phyloP scores from a whole-genome alignment of 1,140 invertebrate genomes.

The Druon quercuslanigerum region DNA sequence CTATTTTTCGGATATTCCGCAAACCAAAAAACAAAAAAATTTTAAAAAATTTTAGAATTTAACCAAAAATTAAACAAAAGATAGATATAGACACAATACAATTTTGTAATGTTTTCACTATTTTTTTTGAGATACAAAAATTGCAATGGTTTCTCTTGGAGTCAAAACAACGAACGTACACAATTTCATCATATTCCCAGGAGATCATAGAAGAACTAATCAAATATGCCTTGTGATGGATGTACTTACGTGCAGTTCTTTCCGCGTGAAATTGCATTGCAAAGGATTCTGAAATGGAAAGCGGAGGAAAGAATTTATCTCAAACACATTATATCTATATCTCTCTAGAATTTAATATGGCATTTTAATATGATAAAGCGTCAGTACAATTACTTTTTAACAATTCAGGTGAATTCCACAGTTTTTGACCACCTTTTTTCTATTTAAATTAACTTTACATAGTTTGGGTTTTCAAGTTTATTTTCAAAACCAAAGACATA shows the following conservation, averaged over 20 bases:
- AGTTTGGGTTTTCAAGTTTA: too few relatives aligned
- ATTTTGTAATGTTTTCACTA: too few relatives aligned
- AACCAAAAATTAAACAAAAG: too few relatives aligned
- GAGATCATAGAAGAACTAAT: background rate
- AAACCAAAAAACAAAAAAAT: too few relatives aligned
- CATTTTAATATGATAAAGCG: slow-evolving; percentile 3
- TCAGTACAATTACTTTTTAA: background rate
- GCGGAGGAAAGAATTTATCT: slow-evolving; percentile 6
- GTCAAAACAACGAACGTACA: background rate
- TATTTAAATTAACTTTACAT: too few relatives aligned
- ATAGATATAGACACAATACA: too few relatives aligned
- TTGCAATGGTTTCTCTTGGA: too few relatives aligned
- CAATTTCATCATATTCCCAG: slow-evolving; percentile 12
- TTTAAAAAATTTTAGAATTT: too few relatives aligned
- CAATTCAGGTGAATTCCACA: background rate
- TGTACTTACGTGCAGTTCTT: background rate
- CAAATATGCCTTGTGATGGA: slow-evolving; percentile 8
- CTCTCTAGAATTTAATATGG: slow-evolving; percentile 1
- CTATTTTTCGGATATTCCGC: too few relatives aligned
- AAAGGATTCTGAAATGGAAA: slow-evolving; percentile 10
- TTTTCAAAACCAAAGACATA: too few relatives aligned
- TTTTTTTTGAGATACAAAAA: too few relatives aligned
- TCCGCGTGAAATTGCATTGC: slow-evolving; percentile 19
- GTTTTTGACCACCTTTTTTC: too few relatives aligned
- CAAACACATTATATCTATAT: background rate